phyloP scores from a whole-genome alignment of 2,888 invertebrate species.

The Agrypnus murinus region DNA sequence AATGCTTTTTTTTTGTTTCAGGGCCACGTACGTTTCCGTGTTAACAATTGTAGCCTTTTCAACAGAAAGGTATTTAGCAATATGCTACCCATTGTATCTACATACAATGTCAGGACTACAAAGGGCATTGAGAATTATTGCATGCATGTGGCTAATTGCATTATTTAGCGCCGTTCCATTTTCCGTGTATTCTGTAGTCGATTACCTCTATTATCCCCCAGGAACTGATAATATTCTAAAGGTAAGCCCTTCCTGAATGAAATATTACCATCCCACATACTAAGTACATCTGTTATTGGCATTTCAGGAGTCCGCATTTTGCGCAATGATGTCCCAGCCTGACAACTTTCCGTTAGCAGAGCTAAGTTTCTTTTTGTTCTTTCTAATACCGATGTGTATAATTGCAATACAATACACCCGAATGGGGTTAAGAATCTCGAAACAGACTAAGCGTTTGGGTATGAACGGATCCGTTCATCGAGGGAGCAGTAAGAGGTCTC shows the following conservation, averaged over 20 bases:
- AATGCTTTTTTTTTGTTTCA: constrained; percentile 68
- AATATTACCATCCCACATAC: too few relatives aligned
- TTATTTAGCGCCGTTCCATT: constrained; percentile 86
- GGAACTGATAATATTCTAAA: constrained; percentile 69
- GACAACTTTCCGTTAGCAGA: constrained; percentile 83
- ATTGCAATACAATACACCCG: constrained; percentile 86
- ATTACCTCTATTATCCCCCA: constrained; percentile 83
- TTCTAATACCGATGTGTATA: constrained; percentile 82
- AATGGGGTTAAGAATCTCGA: constrained; percentile 83
- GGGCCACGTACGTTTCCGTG: constrained; percentile 92
- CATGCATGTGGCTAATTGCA: constrained; percentile 84
- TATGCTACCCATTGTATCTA: constrained; percentile 90
- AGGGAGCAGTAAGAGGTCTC: constrained; percentile 79
- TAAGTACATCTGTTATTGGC: neutral
- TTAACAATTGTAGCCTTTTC: constrained; percentile 95
- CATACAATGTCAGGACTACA: constrained; percentile 89
- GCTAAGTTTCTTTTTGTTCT: constrained; percentile 87
- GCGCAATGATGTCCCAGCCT: constrained; percentile 80
- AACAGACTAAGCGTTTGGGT: constrained; percentile 71
- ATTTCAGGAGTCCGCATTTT: constrained; percentile 84
- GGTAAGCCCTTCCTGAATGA: constrained; percentile 39
- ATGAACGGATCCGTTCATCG: constrained; percentile 79
- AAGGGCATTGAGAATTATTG: constrained; percentile 86
- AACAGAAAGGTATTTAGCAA: constrained; percentile 91
- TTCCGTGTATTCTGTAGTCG: constrained; percentile 82